These are phyloP conservation scores for Esox masquinongy DNA, from an alignment of 2,797 vertebrate genomes.

Conservation along the genomic window DNA sequence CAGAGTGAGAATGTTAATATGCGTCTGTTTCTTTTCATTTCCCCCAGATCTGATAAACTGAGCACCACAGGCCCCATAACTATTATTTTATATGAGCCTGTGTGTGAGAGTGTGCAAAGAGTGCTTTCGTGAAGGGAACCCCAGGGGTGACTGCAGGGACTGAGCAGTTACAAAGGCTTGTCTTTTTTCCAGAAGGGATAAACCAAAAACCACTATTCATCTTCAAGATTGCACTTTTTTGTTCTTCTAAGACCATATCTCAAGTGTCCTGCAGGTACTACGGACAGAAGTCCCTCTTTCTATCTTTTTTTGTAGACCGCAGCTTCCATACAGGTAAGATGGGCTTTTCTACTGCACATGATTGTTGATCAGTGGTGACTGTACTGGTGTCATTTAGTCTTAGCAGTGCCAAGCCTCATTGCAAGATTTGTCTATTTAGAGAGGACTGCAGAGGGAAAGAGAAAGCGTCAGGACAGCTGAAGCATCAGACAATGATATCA, in stretches of 20 bases:
- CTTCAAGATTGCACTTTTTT: conserved; percentile 31
- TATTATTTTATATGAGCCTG: conserved; percentile 39
- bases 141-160: conserved; percentile 46
- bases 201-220: conserved; percentile 54
- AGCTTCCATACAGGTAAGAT: conserved; percentile 64
- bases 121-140: conserved; percentile 23
- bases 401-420: conserved; percentile 65
- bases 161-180: conserved; percentile 34
- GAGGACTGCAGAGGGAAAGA: conserved; percentile 42
- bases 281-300: neutral
- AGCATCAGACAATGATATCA: conserved; percentile 44
- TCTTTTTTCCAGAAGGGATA: conserved; percentile 57
- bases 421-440: conserved; percentile 46
- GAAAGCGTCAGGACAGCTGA: conserved; percentile 62
- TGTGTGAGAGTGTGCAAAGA: conserved; percentile 17
- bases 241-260: conserved; percentile 28
- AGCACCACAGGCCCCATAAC: conserved; percentile 35
- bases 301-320: conserved; percentile 37
- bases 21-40: conserved; percentile 50
- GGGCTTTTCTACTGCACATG: conserved; percentile 24
- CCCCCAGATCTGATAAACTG: conserved; percentile 51
- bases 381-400: conserved; percentile 49
- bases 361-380: conserved; percentile 41
- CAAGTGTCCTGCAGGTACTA: neutral
- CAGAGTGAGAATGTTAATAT: conserved; percentile 67